Evolutionary conservation across 1,140 invertebrate species (phyloP), one percentile per base, ranked within the genome.

Genomic region (Prorops nasuta): DNA sequence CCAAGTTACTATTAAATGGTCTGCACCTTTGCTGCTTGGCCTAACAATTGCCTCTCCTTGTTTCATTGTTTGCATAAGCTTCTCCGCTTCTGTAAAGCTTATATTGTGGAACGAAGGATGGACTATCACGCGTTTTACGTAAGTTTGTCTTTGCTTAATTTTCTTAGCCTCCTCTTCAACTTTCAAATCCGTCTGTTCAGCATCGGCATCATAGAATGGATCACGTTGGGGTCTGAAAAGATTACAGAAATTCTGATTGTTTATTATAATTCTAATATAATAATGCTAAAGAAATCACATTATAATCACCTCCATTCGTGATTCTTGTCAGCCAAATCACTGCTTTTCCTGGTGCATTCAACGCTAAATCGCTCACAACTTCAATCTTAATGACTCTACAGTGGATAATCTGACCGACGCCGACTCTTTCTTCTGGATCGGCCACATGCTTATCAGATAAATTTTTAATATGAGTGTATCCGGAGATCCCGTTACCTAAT

Each of bases 91-190:
- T 0, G 86, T 84, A 70, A 90, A 99, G 9, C 90, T 91, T 52
- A 98, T 94, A 71, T 99, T 99, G 58, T 98, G 90, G 79, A 99
- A 99, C 0, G 91, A 88, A 0, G 95, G 96, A 81, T 99, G 98
- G 14, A 96, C 91, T 47, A 99, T 99, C 0, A 99, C 95, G 6
- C 98, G 82, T 62, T 98, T 98, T 1, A 96, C 88, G 70, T 90
- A 95, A 36, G 87, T 90, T 72, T 89, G 85, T 31, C 87, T 76
- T 63, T 87, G 81, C 67, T 91, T 89, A 3, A 86, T 76, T 64
- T 94, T 90, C 59, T 90, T 92, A 4, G 86, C 83, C 39, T 95
- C 90, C 44, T 87, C 85, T 60, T 94, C 91, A 36, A 84, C 83
- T 39, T 89, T 83, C 1, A 81, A 78, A 59, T 96, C 92, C 45